Evolutionary conservation across 2,888 invertebrate genomes (phyloP).

Genomic region (Deilephila porcellus): DNA sequence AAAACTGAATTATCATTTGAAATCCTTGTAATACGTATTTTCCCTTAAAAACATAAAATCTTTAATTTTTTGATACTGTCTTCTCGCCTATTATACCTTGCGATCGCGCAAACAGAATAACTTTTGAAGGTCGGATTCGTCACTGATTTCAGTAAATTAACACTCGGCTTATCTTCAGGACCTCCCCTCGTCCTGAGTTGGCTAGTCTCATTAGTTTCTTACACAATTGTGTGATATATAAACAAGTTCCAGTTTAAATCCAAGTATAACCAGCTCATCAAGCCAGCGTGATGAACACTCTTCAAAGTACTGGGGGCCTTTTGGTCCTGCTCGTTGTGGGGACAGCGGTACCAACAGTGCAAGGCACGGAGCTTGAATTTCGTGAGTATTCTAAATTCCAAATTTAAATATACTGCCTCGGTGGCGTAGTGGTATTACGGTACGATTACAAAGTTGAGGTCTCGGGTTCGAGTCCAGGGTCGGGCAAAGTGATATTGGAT

Average conservation of each 20-base stretch:
- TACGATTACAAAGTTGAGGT: too few relatives aligned
- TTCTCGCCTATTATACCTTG: too few relatives aligned
- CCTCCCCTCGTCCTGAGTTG: constrained; percentile 29
- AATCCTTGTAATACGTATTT: too few relatives aligned
- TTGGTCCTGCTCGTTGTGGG: constrained; percentile 25
- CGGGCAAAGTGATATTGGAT: too few relatives aligned
- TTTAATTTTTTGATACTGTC: too few relatives aligned
- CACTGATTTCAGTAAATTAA: constrained; percentile 24
- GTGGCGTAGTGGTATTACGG: too few relatives aligned
- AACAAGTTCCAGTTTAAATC: neutral
- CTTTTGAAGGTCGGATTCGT: constrained; percentile 20
- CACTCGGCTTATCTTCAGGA: constrained; percentile 27
- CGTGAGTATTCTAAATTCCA: constrained; percentile 14
- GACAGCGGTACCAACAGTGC: neutral
- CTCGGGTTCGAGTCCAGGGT: too few relatives aligned
- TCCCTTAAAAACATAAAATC: too few relatives aligned
- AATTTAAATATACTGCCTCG: too few relatives aligned
- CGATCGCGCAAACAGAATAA: constrained; percentile 16
- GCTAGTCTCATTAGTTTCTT: constrained; percentile 11
- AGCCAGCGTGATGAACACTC: constrained; percentile 26
- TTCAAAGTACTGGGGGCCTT: constrained; percentile 4
- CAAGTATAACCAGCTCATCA: neutral
- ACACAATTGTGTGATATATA: constrained; percentile 25
- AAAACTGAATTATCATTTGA: too few relatives aligned
- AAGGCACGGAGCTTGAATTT: constrained; percentile 13